Conservation (phyloP, 2,797 vertebrate genomes). For the Smutsia temminckii region DNA sequence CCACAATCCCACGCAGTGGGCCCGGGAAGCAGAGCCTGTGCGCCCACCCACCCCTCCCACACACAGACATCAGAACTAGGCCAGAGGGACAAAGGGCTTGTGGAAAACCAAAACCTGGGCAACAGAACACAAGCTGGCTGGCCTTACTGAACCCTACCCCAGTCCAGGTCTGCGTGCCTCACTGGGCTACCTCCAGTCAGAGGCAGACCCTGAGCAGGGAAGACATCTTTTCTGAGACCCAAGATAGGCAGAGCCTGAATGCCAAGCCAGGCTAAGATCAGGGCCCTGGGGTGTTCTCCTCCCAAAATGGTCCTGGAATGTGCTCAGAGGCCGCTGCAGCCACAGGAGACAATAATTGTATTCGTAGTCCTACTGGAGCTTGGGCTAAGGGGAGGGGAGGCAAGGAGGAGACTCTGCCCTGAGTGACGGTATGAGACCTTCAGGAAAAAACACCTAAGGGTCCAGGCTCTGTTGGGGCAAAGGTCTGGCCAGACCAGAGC, state of each 20-base stretch:
- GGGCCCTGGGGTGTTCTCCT: slow-evolving; percentile 22
- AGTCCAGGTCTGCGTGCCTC: neutral
- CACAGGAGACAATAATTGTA: slow-evolving; percentile 71
- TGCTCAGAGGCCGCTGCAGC: slow-evolving; percentile 50
- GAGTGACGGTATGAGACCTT: neutral
- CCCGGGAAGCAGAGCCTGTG: neutral
- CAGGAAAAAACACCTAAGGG: neutral
- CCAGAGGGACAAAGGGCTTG: neutral
- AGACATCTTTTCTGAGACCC: neutral
- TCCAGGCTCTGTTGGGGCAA: neutral
- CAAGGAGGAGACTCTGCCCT: neutral
- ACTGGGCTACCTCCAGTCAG: neutral
- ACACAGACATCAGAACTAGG: neutral
- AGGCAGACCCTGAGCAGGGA: neutral
- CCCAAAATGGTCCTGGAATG: slow-evolving; percentile 71
- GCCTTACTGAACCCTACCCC: neutral
- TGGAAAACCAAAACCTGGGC: neutral
- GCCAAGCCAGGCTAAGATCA: neutral
- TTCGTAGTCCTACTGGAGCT: slow-evolving; percentile 55
- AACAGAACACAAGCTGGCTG: neutral
- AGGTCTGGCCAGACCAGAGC: neutral
- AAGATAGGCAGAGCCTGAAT: neutral
- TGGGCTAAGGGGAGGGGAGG: neutral
- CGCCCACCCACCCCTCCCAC: neutral
- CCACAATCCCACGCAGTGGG: neutral